phyloP scores from a whole-genome alignment of 2,797 vertebrate genomes.

The Acanthurus leucopareius region DNA sequence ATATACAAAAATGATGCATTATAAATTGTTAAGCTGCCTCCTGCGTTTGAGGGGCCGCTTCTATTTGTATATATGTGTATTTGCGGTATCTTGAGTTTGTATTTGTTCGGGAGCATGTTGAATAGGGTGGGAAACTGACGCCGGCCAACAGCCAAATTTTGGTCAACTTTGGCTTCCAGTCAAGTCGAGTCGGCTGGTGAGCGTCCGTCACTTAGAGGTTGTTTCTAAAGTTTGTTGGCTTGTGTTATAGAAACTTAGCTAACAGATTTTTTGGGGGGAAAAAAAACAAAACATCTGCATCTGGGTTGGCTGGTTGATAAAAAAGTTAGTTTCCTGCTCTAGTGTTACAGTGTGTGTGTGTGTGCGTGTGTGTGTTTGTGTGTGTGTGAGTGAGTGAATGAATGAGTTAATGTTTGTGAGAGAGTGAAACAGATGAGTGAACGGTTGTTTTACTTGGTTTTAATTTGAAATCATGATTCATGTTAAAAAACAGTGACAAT shows the following conservation, averaged over 20 bases:
- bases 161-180: constrained; percentile 39
- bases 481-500: constrained; percentile 62
- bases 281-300: constrained; percentile 6
- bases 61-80: constrained; percentile 92
- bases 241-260: constrained; percentile 44
- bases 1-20: constrained; percentile 89
- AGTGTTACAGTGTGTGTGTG: constrained; percentile 35
- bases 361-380: constrained; percentile 11
- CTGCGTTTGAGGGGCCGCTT: constrained; percentile 77
- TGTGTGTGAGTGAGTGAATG: constrained; percentile 15
- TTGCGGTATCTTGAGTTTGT: constrained; percentile 83
- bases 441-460: constrained; percentile 70
- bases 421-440: constrained; percentile 31
- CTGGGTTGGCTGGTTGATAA: constrained; percentile 46
- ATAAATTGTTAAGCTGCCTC: constrained; percentile 81
- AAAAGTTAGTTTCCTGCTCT: constrained; percentile 69
- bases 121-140: constrained; percentile 70
- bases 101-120: constrained; percentile 77
- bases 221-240: constrained; percentile 47
- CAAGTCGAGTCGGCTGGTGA: constrained; percentile 16
- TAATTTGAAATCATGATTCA: constrained; percentile 70
- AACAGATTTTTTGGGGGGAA: constrained; percentile 3
- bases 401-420: constrained; percentile 11
- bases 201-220: constrained; percentile 29
- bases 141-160: constrained; percentile 51